Base-by-base conservation (phyloP, 2,113 vertebrate species). In the Epinephelus fuscoguttatus region DNA sequence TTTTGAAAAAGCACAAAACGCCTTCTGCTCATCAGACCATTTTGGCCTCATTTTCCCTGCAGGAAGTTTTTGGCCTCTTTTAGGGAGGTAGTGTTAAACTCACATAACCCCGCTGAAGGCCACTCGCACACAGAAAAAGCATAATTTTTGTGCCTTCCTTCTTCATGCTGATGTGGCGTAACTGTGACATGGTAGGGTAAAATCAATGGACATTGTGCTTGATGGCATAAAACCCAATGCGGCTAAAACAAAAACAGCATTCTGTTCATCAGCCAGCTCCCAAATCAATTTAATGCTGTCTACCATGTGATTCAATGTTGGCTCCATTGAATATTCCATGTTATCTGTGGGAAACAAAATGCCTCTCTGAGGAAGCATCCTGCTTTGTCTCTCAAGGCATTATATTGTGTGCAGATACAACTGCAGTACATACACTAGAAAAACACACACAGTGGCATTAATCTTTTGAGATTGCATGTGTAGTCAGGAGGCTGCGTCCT, bases 291-390 rank as follows among this genome's bases (percentile, higher is more conserved):
- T 73, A 60, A 72, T 21, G 53, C 67, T n/a, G 40, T 81, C 37
- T 67, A 61, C 12, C 47, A 55, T 79, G 69, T 25, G 64, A 77
- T 70, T 75, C 53, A 62, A 12, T 53, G 70, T 56, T 64, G 70
- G 61, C 64, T 56, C 76, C 61, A 75, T 56, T 85, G 55, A 88
- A 84, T 69, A 72, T 84, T 68, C 23, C 30, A 27, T 47, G 62
- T 60, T 84, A 42, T 88, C 84, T 60, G 18, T 64, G 47, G 53
- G 57, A 84, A 72, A 78, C 79, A 75, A 79, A 83, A 80, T 45
- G 45, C 52, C 37, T 77, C 75, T 84, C 72, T 14, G 37, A 77
- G 61, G 42, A 70, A 78, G 73, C 69, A 82, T 67, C 27, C 61
- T 1, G 2, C 47, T 56, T 81, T 66, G 55, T 75, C 70, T 89